Percentiles rank a stretch among this genome's conserved stretches.
Evolutionary conservation across 1,140 invertebrate genomes (phyloP).

Genomic region (Drosophila santomea): DNA sequence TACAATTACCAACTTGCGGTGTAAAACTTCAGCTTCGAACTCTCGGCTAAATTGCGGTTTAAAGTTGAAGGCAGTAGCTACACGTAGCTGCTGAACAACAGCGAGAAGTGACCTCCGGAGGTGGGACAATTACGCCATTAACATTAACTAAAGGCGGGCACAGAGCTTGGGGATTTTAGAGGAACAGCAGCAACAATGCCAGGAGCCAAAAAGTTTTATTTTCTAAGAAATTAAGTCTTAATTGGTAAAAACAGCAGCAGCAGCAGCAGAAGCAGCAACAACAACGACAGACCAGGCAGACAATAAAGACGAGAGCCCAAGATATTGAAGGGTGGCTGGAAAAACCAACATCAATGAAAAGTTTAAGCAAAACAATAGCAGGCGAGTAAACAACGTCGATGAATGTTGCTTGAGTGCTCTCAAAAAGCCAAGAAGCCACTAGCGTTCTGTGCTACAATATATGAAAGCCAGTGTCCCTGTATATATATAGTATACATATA

Average conservation of each 20-base stretch:
- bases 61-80: constrained; percentile 59
- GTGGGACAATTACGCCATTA: constrained; percentile 62
- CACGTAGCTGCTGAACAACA: constrained; percentile 12
- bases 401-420: constrained; percentile 72
- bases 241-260: constrained; percentile 76
- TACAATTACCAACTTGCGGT: constrained; percentile 69
- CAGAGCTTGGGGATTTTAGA: constrained; percentile 32
- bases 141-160: constrained; percentile 45
- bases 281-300: constrained; percentile 27
- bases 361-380: constrained; percentile 79
- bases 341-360: constrained; percentile 82
- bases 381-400: constrained; percentile 78
- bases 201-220: constrained; percentile 81
- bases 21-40: constrained; percentile 74
- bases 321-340: constrained; percentile 36
- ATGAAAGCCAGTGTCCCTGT: constrained; percentile 29
- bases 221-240: constrained; percentile 84
- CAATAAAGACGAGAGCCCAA: constrained; percentile 59
- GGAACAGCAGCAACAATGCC: constrained; percentile 55
- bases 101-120: constrained; percentile 55
- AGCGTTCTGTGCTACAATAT: constrained; percentile 9
- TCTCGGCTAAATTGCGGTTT: constrained; percentile 73
- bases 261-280: constrained; percentile 58
- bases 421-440: constrained; percentile 52
- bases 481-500: neutral